Conservation (phyloP, 2,888 invertebrate species). For the Gastrophysa polygoni region DNA sequence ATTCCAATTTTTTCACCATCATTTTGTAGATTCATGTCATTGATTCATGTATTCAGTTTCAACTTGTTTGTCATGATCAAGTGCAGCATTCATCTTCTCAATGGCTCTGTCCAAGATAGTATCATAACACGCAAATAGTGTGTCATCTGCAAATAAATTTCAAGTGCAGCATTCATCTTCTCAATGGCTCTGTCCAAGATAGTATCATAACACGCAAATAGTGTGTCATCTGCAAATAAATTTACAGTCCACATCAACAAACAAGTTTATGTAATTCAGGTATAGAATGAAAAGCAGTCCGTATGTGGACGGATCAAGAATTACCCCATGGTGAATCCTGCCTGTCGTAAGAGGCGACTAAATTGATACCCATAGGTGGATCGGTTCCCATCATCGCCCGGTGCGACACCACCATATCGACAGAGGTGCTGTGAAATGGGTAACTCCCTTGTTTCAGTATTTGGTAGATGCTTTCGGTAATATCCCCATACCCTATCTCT, state of each 20-base stretch:
- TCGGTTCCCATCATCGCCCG: too few species aligned
- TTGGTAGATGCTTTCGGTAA: background rate
- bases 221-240: constrained; percentile 12
- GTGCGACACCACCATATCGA: too few species aligned
- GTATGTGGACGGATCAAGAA: too few species aligned
- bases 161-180: constrained; percentile 11
- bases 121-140: constrained; percentile 3
- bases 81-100: constrained; percentile 7
- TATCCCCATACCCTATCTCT: background rate
- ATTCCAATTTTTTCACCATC: too few species aligned
- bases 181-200: constrained; percentile 2
- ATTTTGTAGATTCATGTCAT: too few species aligned
- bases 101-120: constrained; percentile 2
- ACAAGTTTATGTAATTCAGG: constrained; percentile 4
- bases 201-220: constrained; percentile 1
- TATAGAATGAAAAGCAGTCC: constrained; percentile 6
- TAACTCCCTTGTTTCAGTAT: too few species aligned
- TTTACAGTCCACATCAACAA: constrained; percentile 4
- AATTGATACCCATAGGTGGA: too few species aligned
- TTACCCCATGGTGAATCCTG: too few species aligned
- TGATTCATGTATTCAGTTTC: too few species aligned
- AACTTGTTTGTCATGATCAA: too few species aligned
- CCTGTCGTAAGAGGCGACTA: too few species aligned
- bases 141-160: constrained; percentile 14
- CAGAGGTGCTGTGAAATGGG: too few species aligned